Percentiles rank a stretch among this genome's conserved stretches.
These are phyloP conservation scores for Salpingus planirostris DNA, from an alignment of 2,888 invertebrate species.

Conservation along the genomic window DNA sequence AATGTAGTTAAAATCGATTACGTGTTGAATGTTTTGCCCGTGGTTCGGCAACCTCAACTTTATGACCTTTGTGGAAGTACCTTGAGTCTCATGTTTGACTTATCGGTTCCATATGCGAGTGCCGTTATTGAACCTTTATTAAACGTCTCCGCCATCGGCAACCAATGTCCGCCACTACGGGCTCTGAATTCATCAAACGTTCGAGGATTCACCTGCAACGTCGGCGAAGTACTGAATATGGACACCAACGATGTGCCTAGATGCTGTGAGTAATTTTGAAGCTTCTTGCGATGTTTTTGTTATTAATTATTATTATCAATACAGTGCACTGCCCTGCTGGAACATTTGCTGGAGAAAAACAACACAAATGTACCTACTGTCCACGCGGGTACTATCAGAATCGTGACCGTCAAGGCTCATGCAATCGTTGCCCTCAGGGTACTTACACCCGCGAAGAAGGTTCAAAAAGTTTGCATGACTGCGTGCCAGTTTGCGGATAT, in stretches of 20 bases:
- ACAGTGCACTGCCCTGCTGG: slow-evolving; percentile 94
- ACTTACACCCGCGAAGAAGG: slow-evolving; percentile 89
- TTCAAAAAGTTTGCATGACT: slow-evolving; percentile 76
- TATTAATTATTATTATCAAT: slow-evolving; percentile 31
- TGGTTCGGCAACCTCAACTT: slow-evolving; percentile 80
- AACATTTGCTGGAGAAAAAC: slow-evolving; percentile 83
- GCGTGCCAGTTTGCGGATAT: slow-evolving; percentile 90
- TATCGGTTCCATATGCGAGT: slow-evolving; percentile 87
- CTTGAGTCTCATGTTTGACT: slow-evolving; percentile 83
- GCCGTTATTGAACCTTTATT: slow-evolving; percentile 81
- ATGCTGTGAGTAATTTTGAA: slow-evolving; percentile 61
- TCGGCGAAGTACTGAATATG: slow-evolving; percentile 91
- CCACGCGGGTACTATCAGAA: slow-evolving; percentile 91
- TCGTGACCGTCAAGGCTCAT: slow-evolving; percentile 80
- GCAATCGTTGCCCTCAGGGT: slow-evolving; percentile 83
- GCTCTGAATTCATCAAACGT: slow-evolving; percentile 76
- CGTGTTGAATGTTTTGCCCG: slow-evolving; percentile 77
- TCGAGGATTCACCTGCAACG: slow-evolving; percentile 86
- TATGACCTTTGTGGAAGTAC: slow-evolving; percentile 95
- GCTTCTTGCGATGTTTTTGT: not conserved
- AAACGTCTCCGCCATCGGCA: slow-evolving; percentile 83
- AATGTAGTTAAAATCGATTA: slow-evolving; percentile 87
- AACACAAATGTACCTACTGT: slow-evolving; percentile 85
- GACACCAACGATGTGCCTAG: slow-evolving; percentile 85
- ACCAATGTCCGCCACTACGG: slow-evolving; percentile 84